phyloP scores from a whole-genome alignment of 2,888 invertebrate species.

The Pterostichus madidus region DNA sequence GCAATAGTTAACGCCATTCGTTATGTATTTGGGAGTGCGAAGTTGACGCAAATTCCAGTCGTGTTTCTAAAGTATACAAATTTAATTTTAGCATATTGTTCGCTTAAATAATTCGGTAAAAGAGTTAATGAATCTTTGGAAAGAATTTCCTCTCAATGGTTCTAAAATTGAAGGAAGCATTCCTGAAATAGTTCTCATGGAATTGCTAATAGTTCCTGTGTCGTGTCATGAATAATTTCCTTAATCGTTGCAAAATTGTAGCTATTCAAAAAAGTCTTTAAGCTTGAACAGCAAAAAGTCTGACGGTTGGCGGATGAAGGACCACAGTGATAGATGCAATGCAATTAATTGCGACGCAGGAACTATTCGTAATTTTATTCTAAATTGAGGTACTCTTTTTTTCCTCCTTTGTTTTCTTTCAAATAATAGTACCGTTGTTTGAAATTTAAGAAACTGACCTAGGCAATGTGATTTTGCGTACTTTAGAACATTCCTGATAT shows the following conservation, averaged over 20 bases:
- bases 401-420: neutral
- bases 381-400: constrained; percentile 34
- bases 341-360: constrained; percentile 22
- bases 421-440: constrained; percentile 22
- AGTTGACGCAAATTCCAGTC: too few species aligned
- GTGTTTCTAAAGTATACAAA: neutral
- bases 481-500: neutral
- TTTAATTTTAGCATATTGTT: constrained; percentile 25
- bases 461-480: neutral
- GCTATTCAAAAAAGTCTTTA: constrained; percentile 32
- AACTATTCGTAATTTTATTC: constrained; percentile 34
- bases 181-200: constrained; percentile 41
- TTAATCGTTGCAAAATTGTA: constrained; percentile 50
- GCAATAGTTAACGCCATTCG: too few species aligned
- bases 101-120: constrained; percentile 11
- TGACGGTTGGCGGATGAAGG: constrained; percentile 8
- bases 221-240: constrained; percentile 43
- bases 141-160: neutral
- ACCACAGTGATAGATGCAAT: constrained; percentile 44
- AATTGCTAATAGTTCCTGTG: constrained; percentile 34
- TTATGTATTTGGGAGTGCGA: too few species aligned
- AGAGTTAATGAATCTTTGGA: neutral
- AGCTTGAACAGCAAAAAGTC: constrained; percentile 37
- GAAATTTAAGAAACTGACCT: constrained; percentile 26
- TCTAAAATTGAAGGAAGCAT: constrained; percentile 33